Evolutionary conservation across 2,888 invertebrate species (phyloP), one percentile per base, ranked within the genome.

Genomic region (Bellardia pandia): DNA sequence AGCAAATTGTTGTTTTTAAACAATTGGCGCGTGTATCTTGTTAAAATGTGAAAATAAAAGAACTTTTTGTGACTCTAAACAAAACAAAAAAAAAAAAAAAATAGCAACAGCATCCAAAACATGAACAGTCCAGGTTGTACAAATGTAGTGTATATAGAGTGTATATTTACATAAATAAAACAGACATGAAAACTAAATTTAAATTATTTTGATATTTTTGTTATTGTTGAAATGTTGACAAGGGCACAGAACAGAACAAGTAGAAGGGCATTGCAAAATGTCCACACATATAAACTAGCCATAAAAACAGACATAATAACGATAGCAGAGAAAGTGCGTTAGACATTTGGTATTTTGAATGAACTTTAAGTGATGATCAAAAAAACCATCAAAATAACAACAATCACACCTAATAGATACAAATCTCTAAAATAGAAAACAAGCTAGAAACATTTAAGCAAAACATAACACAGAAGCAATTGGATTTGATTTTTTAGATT

Each of bases 21-120:
- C 76, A 76, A 79, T 86, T 83, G 86, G 80, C 86, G 83, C 79
- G 79, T 86, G 83, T 80, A 51, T 72, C 64, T 83, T 66, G 56
- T 71, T 76, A 66, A 42, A 42, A 45, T 48, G 68, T 3, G 14
- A 56, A 62, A 48, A 66, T 66, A 68, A 23, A 23, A 23, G 23
- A 23, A 23, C 23, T 23, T 23, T 23, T 23, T 23, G 0, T 23
- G 23, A 23, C 23, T 23, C 23, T 23, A 23, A 23, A n/a, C n/a
- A n/a, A 74, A 53, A 66, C 13, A 14, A 45, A 45, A 23, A 72
- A 40, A 45, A 16, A 66, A 53, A 5, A 37, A 33, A 71, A n/a
- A 56, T 13, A 37, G 42, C 16, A 58, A 9, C n/a, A 13, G 13
- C 53, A 40, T n/a, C 9, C 13, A 64, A 51, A 72, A 62, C 30